A percentile compares a stretch with the other conserved stretches of the same genome.
Conservation (phyloP, 2,797 vertebrate species). For the Hypotaenidia okinawae region DNA sequence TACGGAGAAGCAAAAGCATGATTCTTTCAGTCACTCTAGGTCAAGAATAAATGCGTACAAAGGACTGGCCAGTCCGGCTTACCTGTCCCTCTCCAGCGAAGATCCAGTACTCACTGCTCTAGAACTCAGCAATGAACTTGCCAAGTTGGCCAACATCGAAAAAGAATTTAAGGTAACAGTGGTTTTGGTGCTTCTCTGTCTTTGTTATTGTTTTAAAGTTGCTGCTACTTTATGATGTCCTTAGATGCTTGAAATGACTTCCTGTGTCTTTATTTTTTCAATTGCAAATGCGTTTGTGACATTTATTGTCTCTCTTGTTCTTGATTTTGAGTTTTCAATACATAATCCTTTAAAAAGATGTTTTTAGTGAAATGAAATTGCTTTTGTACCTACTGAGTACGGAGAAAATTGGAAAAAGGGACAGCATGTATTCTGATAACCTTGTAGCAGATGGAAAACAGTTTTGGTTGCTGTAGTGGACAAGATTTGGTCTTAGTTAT, state of each 20-base stretch:
- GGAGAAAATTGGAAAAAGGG: background rate
- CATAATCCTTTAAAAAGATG: background rate
- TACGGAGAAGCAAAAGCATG: conserved; percentile 84
- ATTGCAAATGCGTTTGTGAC: background rate
- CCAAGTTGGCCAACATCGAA: conserved; percentile 90
- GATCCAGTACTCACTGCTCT: conserved; percentile 89
- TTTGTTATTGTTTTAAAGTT: background rate
- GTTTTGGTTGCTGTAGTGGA: background rate
- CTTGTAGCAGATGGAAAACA: background rate
- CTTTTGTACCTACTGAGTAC: background rate
- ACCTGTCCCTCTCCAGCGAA: conserved; percentile 88
- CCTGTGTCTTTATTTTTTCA: background rate
- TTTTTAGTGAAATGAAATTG: conserved; percentile 9
- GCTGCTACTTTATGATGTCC: background rate
- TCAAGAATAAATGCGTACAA: conserved; percentile 90
- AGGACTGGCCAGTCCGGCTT: conserved; percentile 88
- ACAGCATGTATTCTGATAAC: background rate
- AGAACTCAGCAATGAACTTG: conserved; percentile 89
- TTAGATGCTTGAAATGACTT: background rate
- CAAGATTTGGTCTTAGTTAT: background rate
- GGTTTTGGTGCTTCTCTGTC: background rate
- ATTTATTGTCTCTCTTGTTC: background rate
- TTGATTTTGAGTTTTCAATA: background rate
- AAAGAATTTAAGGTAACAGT: conserved; percentile 90
- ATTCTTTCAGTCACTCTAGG: conserved; percentile 89